Base-by-base conservation (phyloP, 2,888 invertebrate species). In the Priocnemis perturbator region DNA sequence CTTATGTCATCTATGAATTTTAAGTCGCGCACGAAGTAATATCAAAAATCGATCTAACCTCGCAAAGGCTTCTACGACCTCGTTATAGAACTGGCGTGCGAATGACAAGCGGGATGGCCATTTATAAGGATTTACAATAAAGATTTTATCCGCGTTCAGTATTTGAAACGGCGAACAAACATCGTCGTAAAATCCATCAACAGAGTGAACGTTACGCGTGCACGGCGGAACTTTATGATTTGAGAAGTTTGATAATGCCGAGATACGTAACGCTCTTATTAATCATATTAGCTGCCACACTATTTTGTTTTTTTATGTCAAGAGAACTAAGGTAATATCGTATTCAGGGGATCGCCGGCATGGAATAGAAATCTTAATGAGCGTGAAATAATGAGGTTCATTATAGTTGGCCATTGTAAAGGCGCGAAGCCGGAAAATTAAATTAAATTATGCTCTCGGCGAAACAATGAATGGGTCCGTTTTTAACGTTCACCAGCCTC, bases 341-440 rank as follows among this genome's bases (percentile, higher is more conserved):
- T 9, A 11, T 11, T 37, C 37, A 11, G 37, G 11, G 4, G 37
- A 37, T 37, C 11, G 37, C 11, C 37, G 37, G 11, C 11, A 11
- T 11, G 37, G 7, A 37, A 37, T 11, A 37, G 37, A 37, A 37
- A 37, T 37, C 37, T 11, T 37, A 37, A 11, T 37, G 37, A 37
- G 4, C 11, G 37, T 5, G 11, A 9, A 37, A 37, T 37, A 37
- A 37, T 37, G 37, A 11, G 37, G 37, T 37, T 37, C 11, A 26
- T 26, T 26, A 3, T 26, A 7, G 37, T 11, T 11, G 37, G 37
- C 14, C 1, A 11, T 11, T 37, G 2, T 7, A 5, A 9, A 37
- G 11, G 50, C 23, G 37, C 9, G 3, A 48, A 21, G 15, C 11
- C 14, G 14, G 37, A 64, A 55, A 65, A 68, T 73, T 55, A 62